These are phyloP conservation scores for Eonycteris spelaea DNA, from an alignment of 2,113 vertebrate genomes.

Conservation along the genomic window DNA sequence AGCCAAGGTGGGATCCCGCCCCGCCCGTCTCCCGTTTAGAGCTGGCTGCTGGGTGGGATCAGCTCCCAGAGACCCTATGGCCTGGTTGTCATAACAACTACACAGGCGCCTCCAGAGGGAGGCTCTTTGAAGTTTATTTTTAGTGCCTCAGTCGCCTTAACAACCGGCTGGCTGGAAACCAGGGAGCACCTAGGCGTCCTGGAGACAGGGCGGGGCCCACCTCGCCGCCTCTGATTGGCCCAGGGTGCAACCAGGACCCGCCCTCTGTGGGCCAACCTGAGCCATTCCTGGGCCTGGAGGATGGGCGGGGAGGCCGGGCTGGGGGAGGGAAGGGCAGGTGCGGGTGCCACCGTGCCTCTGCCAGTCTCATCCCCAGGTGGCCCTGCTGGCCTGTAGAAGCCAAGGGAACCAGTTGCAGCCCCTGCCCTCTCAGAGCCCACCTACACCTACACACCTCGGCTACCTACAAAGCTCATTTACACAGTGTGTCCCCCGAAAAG, in stretches of 20 bases:
- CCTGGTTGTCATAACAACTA: slow-evolving; percentile 78
- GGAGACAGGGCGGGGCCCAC: neutral
- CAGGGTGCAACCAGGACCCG: neutral
- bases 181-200: slow-evolving; percentile 49
- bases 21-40: accelerated
- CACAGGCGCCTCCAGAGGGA: slow-evolving; percentile 15
- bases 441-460: accelerated
- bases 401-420: neutral
- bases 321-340: neutral
- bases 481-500: accelerated
- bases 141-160: slow-evolving; percentile 71
- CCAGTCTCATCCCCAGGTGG: neutral
- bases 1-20: neutral
- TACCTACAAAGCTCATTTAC: accelerated
- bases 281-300: too few species aligned
- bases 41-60: neutral
- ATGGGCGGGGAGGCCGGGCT: accelerated
- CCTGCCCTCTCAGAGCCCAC: neutral
- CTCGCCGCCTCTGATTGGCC: neutral
- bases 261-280: neutral
- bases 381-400: neutral
- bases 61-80: neutral
- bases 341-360: accelerated
- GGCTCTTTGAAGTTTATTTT: slow-evolving; percentile 73
- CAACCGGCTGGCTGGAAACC: slow-evolving; percentile 62